Evolutionary conservation across 2,797 vertebrate species (phyloP).

Genomic region (Syngnathus rostellatus): DNA sequence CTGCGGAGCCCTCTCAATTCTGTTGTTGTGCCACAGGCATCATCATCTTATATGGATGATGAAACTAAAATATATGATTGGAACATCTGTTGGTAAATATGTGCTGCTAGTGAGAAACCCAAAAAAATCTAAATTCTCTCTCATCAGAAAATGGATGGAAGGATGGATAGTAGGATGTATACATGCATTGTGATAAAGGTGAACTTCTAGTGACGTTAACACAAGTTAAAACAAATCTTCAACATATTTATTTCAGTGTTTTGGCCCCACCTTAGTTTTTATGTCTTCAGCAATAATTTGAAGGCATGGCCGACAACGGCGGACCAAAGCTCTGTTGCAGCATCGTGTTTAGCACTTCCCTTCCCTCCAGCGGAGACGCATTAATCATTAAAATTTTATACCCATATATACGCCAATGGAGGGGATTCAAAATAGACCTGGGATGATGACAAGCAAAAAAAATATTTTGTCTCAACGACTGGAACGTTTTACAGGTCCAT

Average conservation of each 20-base stretch:
- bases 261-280: too few relatives aligned
- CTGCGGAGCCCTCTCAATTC: neutral
- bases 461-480: neutral
- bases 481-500: neutral
- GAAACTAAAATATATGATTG: neutral
- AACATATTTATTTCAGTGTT: too few relatives aligned
- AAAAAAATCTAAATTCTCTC: too few relatives aligned
- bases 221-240: too few relatives aligned
- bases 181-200: too few relatives aligned
- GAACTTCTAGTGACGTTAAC: too few relatives aligned
- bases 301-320: neutral
- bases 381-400: constrained; percentile 3
- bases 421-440: constrained; percentile 1
- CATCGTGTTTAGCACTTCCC: neutral
- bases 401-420: neutral
- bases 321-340: neutral
- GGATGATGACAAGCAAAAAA: neutral
- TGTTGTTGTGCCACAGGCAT: neutral
- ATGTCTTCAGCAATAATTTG: neutral
- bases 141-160: too few relatives aligned
- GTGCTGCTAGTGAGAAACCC: neutral
- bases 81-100: neutral
- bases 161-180: too few relatives aligned
- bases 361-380: neutral
- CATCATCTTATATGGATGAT: neutral